Evolutionary conservation across 2,888 invertebrate genomes (phyloP).

Genomic region (Ormyrus labotus): DNA sequence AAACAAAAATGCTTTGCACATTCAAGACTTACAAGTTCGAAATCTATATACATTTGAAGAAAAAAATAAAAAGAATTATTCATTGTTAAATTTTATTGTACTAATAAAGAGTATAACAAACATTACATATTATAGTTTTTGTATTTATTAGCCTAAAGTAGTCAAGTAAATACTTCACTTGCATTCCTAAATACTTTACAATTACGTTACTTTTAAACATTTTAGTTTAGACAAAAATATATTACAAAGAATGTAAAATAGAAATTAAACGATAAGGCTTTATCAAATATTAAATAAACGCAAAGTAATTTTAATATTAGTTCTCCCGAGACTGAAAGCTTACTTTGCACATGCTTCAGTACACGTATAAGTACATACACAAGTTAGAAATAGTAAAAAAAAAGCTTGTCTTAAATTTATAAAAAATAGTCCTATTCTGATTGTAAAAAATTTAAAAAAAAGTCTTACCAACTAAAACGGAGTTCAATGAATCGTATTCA

Average conservation of each 20-base stretch:
- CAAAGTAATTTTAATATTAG: too few relatives aligned
- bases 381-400: not conserved
- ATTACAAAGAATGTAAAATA: constrained; percentile 10
- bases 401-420: not conserved
- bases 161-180: too few relatives aligned
- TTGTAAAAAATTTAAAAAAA: constrained; percentile 36
- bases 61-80: constrained; percentile 28
- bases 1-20: constrained; percentile 33
- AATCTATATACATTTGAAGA: constrained; percentile 35
- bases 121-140: constrained; percentile 1
- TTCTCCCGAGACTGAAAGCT: too few relatives aligned
- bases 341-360: not conserved
- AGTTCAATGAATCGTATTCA: too few relatives aligned
- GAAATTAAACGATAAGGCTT: not conserved
- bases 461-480: too few relatives aligned
- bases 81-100: constrained; percentile 43
- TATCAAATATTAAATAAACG: too few relatives aligned
- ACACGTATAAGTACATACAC: not conserved
- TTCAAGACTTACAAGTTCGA: constrained; percentile 28
- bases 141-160: not conserved
- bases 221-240: constrained; percentile 10
- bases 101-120: constrained; percentile 29
- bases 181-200: not conserved
- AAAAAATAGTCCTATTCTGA: not conserved
- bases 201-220: not conserved